phyloP scores from a whole-genome alignment of 1,140 invertebrate genomes.

The Zaprionus lachaisei region DNA sequence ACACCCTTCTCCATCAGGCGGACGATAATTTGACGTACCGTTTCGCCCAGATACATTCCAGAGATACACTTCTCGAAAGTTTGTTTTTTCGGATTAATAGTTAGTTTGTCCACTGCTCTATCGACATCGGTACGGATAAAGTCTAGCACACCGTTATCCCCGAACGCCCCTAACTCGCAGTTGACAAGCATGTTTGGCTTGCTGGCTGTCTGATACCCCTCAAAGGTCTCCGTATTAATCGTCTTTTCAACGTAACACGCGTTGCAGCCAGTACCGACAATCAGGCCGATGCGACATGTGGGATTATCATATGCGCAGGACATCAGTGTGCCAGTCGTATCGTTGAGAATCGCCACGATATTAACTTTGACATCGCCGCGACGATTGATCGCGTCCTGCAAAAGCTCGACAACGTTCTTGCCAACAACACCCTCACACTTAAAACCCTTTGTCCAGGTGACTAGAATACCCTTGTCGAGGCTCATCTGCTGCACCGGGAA shows the following conservation, averaged over 20 bases:
- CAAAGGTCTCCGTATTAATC: conserved; percentile 85
- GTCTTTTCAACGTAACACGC: conserved; percentile 97
- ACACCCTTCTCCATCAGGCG: conserved; percentile 73
- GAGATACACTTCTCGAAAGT: conserved; percentile 96
- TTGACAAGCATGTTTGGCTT: conserved; percentile 92
- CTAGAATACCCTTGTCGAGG: conserved; percentile 93
- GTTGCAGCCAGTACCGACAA: conserved; percentile 95
- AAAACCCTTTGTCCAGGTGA: conserved; percentile 92
- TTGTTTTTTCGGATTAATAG: conserved; percentile 92
- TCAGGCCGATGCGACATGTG: conserved; percentile 85
- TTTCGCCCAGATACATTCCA: conserved; percentile 96
- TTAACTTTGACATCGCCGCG: conserved; percentile 87
- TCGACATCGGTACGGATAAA: conserved; percentile 93
- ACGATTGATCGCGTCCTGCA: conserved; percentile 90
- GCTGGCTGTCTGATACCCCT: conserved; percentile 86
- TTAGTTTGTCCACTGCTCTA: conserved; percentile 91
- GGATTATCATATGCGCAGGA: conserved; percentile 53
- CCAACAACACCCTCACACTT: conserved; percentile 84
- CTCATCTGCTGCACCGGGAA: conserved; percentile 97
- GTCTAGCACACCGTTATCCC: conserved; percentile 90
- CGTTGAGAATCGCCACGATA: conserved; percentile 97
- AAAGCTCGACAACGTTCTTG: conserved; percentile 93
- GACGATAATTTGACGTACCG: conserved; percentile 86
- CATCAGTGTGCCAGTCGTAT: conserved; percentile 97
- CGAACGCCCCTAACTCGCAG: conserved; percentile 98